Evolutionary conservation across 2,113 vertebrate genomes (phyloP).

Genomic region (Coregonus clupeaformis): DNA sequence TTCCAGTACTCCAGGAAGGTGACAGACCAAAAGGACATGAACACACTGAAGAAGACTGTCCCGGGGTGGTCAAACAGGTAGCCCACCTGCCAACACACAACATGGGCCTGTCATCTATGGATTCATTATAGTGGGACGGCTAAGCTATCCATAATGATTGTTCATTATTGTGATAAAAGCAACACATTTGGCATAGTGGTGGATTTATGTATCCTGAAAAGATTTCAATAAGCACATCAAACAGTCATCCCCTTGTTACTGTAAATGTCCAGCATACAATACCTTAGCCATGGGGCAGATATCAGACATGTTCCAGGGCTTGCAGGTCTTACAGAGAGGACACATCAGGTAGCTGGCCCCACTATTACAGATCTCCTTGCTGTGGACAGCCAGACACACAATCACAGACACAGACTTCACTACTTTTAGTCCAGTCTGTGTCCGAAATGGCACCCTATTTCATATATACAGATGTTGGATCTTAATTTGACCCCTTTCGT

Average conservation of each 20-base stretch:
- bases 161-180: no score
- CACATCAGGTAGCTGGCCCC: conserved; percentile 74
- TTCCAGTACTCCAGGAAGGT: conserved; percentile 83
- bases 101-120: background rate
- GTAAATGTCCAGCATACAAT: conserved; percentile 3
- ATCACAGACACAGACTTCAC: conserved; percentile 9
- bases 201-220: no score
- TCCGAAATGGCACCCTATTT: background rate
- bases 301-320: conserved; percentile 78
- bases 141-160: no score
- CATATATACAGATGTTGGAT: background rate
- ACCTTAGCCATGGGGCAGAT: conserved; percentile 83
- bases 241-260: background rate
- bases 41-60: conserved; percentile 80
- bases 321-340: conserved; percentile 76
- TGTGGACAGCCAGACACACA: conserved; percentile 46
- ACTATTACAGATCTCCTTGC: conserved; percentile 76
- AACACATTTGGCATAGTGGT: no score
- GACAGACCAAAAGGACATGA: conserved; percentile 82
- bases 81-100: conserved; percentile 61
- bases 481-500: background rate
- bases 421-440: background rate
- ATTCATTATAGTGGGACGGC: no score
- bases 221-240: no score
- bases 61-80: conserved; percentile 80